phyloP scores from a whole-genome alignment of 35 echinoderm and acorn worm genomes.

The Ophioderma brevispina region DNA sequence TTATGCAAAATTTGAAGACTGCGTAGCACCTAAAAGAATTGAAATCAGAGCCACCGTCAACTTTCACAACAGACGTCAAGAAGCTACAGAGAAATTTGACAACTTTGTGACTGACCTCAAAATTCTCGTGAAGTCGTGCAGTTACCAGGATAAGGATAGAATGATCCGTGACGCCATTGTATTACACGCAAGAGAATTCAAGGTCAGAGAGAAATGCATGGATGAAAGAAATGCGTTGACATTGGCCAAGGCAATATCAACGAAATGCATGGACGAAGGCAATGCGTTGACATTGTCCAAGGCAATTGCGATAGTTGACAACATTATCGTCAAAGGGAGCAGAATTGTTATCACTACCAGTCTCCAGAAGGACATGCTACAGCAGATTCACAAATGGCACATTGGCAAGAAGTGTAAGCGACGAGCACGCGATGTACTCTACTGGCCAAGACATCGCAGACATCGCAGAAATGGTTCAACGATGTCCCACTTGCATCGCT shows the following conservation, averaged over 20 bases:
- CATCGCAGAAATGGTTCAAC: too few species aligned
- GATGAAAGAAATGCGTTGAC: slow-evolving; percentile 64
- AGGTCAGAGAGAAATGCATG: slow-evolving; percentile 73
- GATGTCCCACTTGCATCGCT: too few species aligned
- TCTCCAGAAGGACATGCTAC: too few species aligned
- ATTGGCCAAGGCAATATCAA: slow-evolving; percentile 4
- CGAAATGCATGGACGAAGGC: too few species aligned
- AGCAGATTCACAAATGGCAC: too few species aligned
- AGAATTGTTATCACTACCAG: too few species aligned
- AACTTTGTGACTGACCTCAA: slow-evolving; percentile 73
- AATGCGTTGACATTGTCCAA: too few species aligned
- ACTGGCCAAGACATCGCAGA: too few species aligned
- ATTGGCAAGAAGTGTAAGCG: too few species aligned
- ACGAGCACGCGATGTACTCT: too few species aligned
- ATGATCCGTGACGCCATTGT: slow-evolving; percentile 76
- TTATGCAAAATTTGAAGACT: neutral
- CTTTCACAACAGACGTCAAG: slow-evolving; percentile 54
- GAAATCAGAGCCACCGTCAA: slow-evolving; percentile 70
- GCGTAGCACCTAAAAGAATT: neutral
- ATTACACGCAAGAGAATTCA: neutral
- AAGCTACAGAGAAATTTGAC: slow-evolving; percentile 77
- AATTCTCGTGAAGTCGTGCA: slow-evolving; percentile 71
- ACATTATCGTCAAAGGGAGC: too few species aligned
- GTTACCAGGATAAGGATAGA: slow-evolving; percentile 62
- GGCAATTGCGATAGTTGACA: too few species aligned